Percentiles rank a stretch among this genome's conserved stretches.
phyloP scores from a whole-genome alignment of 2,113 vertebrate genomes.

The Eurypyga helias region DNA sequence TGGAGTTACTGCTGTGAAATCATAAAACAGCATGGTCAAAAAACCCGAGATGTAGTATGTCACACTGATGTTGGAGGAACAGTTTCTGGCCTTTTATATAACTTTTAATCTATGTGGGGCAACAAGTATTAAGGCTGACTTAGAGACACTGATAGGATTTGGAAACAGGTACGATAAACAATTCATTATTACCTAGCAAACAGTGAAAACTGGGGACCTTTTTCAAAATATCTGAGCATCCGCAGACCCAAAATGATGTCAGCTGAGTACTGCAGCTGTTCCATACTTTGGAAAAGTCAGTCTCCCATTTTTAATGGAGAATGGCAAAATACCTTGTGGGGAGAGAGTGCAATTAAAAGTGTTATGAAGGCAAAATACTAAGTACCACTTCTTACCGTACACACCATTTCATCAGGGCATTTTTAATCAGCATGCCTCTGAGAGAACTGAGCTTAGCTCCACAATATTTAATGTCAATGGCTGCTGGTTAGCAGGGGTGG shows the following conservation, averaged over 20 bases:
- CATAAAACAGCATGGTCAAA: constrained; percentile 27
- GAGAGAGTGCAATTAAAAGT: constrained; percentile 11
- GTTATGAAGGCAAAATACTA: constrained; percentile 63
- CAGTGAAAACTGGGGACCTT: neutral
- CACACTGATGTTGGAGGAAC: neutral
- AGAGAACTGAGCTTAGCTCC: constrained; percentile 1
- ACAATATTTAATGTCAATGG: constrained; percentile 61
- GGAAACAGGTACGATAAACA: neutral
- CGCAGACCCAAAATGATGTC: neutral
- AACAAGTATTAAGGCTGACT: neutral
- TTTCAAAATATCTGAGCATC: neutral
- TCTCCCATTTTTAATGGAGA: constrained; percentile 29
- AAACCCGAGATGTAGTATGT: constrained; percentile 15
- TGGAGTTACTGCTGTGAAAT: constrained; percentile 15
- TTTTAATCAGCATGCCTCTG: constrained; percentile 63
- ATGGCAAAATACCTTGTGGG: constrained; percentile 41
- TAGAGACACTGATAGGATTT: neutral
- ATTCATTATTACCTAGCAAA: neutral
- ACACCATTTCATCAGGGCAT: constrained; percentile 56
- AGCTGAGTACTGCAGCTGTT: neutral
- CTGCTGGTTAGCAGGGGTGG: constrained; percentile 64
- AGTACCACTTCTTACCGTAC: constrained; percentile 52
- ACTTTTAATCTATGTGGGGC: neutral
- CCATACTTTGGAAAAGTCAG: neutral
- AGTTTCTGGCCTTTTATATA: neutral